Base-by-base conservation (phyloP, 2,888 invertebrate species). In the Melikaiella ostensackeni region DNA sequence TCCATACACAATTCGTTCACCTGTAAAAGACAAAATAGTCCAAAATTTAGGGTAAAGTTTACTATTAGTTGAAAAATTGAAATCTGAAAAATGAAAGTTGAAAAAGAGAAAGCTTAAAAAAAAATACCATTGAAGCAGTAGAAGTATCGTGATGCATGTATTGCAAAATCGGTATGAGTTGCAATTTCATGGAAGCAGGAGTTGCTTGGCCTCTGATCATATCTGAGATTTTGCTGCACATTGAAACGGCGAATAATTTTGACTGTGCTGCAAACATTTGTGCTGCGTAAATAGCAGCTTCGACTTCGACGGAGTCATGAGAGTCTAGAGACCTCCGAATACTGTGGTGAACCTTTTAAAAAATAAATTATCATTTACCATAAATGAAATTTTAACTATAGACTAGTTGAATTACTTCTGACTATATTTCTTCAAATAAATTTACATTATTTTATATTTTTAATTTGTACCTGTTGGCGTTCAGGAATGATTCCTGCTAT, bases 141-240 rank as follows among this genome's bases (percentile, higher is more conserved):
- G 94, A 94, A 87, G 93, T 92, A 89, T 95, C 97, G 87, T 98
- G 98, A 92, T 98, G 97, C 95, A 98, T 98, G 87, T 98, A 97
- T 84, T 97, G 95, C 77, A 99, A 92, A 63, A 98, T 97, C 0
- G 98, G 96, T 76, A 99, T 97, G 8, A 99, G 93, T 86, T 97
- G 96, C 33, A 98, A 93, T 90, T 99, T 97, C 93, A 98, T 96
- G 77, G 97, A 97, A 5, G 98, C 96, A 0, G 98, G 98, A 0
- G 98, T 98, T 76, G 97, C 96, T 86, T 98, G 95, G 59, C 97
- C 97, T 88, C 97, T 96, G 83, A 99, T 98, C 98, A 98, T 98
- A 84, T 97, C 96, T 0, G 98, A 97, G 75, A 99, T 95, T 91
- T 98, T 98, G 84, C 97, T 97, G 89, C 98, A 98, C 95, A 99